A percentile compares a stretch with the other conserved stretches of the same genome.
Conservation (phyloP, 23 tunicate species). For the Ciona savignyi region DNA sequence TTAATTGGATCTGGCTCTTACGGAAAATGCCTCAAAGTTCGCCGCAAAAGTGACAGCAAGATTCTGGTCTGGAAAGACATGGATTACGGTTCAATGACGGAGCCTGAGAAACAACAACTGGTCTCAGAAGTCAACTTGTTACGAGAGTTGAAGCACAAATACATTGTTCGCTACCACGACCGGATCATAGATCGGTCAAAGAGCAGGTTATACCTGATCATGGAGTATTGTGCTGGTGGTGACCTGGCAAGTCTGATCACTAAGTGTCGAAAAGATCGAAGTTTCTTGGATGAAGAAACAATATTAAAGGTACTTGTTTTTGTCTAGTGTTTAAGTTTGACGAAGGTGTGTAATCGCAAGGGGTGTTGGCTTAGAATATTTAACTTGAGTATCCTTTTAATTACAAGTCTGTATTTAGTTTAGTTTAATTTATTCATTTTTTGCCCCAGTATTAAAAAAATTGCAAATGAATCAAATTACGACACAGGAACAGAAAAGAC, state of each 20-base stretch:
- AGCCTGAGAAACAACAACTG: constrained; percentile 86
- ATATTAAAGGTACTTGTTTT: constrained; percentile 59
- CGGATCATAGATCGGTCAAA: constrained; percentile 83
- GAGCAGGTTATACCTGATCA: constrained; percentile 90
- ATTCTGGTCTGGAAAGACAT: constrained; percentile 92
- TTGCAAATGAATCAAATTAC: too few relatives aligned
- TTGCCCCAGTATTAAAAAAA: too few relatives aligned
- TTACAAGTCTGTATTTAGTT: too few relatives aligned
- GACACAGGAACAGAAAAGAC: too few relatives aligned
- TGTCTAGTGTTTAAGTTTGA: too few relatives aligned
- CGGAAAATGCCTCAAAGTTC: constrained; percentile 89
- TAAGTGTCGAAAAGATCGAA: constrained; percentile 52
- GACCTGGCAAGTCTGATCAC: constrained; percentile 81
- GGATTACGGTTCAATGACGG: constrained; percentile 97
- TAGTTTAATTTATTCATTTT: too few relatives aligned
- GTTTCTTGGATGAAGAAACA: constrained; percentile 62
- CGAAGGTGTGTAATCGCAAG: too few relatives aligned
- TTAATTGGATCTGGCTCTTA: constrained; percentile 89
- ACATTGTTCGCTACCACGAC: constrained; percentile 93
- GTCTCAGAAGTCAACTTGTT: constrained; percentile 94
- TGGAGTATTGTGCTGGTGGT: constrained; percentile 98
- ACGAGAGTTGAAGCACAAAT: constrained; percentile 80
- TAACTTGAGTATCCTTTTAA: too few relatives aligned
- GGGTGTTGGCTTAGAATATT: too few relatives aligned
- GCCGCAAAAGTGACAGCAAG: constrained; percentile 68